Conservation (phyloP, 1,140 invertebrate species). For the Brachionus sp. region DNA sequence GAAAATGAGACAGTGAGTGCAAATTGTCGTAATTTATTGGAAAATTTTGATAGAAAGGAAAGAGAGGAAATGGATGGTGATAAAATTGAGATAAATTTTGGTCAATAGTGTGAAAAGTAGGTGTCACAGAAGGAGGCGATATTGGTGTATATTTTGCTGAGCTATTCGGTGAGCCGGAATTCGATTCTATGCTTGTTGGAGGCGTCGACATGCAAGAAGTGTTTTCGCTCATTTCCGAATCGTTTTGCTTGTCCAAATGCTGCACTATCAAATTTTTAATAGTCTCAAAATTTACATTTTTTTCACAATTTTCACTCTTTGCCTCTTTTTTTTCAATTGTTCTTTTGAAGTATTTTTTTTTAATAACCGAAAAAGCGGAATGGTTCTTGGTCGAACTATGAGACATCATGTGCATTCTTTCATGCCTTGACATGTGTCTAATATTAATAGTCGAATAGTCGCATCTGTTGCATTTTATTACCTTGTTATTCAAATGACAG, state of each 20-base stretch:
- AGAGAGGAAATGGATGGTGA: not conserved
- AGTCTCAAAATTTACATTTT: not conserved
- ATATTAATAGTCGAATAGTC: constrained; percentile 42
- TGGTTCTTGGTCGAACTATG: not conserved
- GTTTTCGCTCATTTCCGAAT: not conserved
- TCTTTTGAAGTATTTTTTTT: not conserved
- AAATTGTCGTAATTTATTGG: not conserved
- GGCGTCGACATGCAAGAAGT: not conserved
- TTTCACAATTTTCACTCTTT: not conserved
- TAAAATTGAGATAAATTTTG: not conserved
- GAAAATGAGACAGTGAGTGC: not conserved
- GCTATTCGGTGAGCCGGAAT: not conserved
- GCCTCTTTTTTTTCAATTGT: not conserved
- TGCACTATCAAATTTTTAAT: not conserved
- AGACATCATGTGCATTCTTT: constrained; percentile 2
- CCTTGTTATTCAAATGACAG: constrained; percentile 39
- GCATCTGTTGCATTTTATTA: constrained; percentile 23
- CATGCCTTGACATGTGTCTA: constrained; percentile 28
- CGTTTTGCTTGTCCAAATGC: not conserved
- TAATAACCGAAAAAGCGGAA: not conserved
- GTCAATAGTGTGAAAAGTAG: not conserved
- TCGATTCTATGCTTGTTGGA: not conserved
- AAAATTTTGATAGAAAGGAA: constrained; percentile 8
- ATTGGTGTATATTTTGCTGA: not conserved
- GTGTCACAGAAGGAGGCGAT: not conserved